Base-by-base conservation (phyloP, 2,888 invertebrate genomes). In the Antheraea yamamai region DNA sequence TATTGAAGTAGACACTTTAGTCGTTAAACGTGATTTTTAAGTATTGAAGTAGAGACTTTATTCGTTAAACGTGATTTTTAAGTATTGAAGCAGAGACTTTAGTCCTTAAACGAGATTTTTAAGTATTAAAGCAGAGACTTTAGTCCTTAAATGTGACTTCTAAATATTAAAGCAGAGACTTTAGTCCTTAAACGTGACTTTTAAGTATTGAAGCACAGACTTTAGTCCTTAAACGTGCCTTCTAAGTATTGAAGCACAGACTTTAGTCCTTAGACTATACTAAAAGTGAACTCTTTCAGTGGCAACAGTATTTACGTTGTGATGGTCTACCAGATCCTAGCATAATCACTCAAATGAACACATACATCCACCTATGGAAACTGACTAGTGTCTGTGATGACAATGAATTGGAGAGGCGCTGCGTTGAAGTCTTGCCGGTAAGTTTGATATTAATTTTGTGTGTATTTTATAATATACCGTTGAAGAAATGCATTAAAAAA, bases 291-390 rank as follows among this genome's bases (percentile, higher is more conserved):
- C 20, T 61, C n/a, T 58, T 23, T 26, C 85, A 96, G 96, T 96
- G 96, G 96, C 85, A 88, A 68, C 95, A 95, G 75, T 96, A 96
- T 78, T 90, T 96, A 71, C 91, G 92, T 1, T 96, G 96, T 78
- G 96, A 96, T 75, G 96, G 96, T 4, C 91, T 96, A 1, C 96
- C 96, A 0, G 95, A 96, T 83, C 95, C 96, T 4, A 89, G 94
- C 0, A 89, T 94, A 23, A 89, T 95, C 4, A 92, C 95, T 0
- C 95, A 96, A 77, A 91, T 96, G 91, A 96, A 95, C 84, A 96
- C 95, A 0, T 96, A 95, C 80, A 84, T 96, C 0, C 96, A 95
- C 74, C 77, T 95, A 0, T 96, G 96, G 96, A 84, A 90, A 76
- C 82, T 88, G 72, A 87, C 87, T n/a, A 85, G 86, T 0, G 75